A percentile compares a stretch with the other conserved stretches of the same genome.
Conservation (phyloP, 2,113 vertebrate species). For the Nothobranchius kuhntae region DNA sequence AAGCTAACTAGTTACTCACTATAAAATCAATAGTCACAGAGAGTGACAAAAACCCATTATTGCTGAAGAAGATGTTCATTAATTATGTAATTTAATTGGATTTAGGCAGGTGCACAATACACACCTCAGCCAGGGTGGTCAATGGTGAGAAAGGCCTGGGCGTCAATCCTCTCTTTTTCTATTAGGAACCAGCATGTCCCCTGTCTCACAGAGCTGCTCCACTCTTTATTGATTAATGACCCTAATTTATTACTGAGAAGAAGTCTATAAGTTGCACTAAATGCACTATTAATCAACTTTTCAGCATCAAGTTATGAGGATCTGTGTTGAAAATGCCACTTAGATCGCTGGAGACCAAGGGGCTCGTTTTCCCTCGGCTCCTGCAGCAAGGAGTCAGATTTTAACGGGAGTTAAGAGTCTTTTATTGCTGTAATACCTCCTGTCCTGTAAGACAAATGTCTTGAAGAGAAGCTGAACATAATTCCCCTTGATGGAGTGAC, state of each 20-base stretch:
- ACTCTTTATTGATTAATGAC: constrained; percentile 99
- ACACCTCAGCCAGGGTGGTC: constrained; percentile 94
- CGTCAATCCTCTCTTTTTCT: constrained; percentile 90
- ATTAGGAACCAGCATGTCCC: constrained; percentile 98
- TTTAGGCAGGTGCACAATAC: constrained; percentile 89
- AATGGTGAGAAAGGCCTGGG: constrained; percentile 85
- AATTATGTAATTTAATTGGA: constrained; percentile 98
- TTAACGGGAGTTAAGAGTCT: constrained; percentile 90
- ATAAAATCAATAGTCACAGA: constrained; percentile 84
- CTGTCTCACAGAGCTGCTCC: constrained; percentile 94
- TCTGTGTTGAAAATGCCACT: constrained; percentile 84
- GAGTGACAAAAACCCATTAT: constrained; percentile 91
- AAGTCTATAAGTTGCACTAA: constrained; percentile 97
- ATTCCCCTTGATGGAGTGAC: constrained; percentile 90
- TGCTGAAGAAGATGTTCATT: constrained; percentile 88
- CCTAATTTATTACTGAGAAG: constrained; percentile 98
- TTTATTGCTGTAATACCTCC: constrained; percentile 91
- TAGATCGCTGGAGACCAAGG: constrained; percentile 84
- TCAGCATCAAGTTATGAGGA: constrained; percentile 95
- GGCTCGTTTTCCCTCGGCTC: constrained; percentile 86
- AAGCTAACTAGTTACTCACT: constrained; percentile 78
- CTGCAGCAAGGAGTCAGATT: constrained; percentile 79
- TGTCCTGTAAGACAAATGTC: constrained; percentile 91
- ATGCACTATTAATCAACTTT: constrained; percentile 99
- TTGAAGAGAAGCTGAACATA: constrained; percentile 86